Conservation (phyloP, 2,113 vertebrate species). For the Physeter macrocephalus region DNA sequence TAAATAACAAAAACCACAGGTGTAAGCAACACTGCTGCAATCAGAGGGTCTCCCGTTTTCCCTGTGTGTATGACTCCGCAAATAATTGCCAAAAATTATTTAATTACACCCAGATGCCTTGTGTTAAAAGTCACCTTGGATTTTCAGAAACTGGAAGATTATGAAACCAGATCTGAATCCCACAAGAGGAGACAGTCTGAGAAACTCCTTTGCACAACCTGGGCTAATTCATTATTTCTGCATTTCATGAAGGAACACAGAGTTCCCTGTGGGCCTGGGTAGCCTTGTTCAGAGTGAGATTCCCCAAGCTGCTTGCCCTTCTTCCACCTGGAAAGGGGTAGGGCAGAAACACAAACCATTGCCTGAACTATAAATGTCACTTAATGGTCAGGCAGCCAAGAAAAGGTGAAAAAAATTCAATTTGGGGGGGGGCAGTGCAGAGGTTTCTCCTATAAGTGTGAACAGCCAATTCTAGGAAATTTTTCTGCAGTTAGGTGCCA, state of each 20-base stretch:
- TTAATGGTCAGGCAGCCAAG: not conserved
- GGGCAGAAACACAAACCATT: not conserved
- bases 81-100: not conserved
- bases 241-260: not conserved
- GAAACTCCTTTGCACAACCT: not conserved
- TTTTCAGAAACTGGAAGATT: not conserved
- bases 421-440: not conserved
- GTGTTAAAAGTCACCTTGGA: not conserved
- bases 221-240: not conserved
- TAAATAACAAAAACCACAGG: constrained; percentile 43
- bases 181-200: not conserved
- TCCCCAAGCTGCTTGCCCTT: not conserved
- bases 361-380: constrained; percentile 32
- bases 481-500: not conserved
- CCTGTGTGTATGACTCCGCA: not conserved
- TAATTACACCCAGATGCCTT: not conserved
- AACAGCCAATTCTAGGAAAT: not conserved
- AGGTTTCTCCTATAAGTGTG: not conserved
- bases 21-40: not conserved
- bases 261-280: not conserved
- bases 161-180: not conserved
- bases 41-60: not conserved
- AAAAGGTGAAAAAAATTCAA: not conserved
- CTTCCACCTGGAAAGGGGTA: not conserved
- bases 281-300: not conserved